These are phyloP conservation scores for Sphenopsis melanotis DNA, from an alignment of 2,797 vertebrate genomes.

Conservation along the genomic window DNA sequence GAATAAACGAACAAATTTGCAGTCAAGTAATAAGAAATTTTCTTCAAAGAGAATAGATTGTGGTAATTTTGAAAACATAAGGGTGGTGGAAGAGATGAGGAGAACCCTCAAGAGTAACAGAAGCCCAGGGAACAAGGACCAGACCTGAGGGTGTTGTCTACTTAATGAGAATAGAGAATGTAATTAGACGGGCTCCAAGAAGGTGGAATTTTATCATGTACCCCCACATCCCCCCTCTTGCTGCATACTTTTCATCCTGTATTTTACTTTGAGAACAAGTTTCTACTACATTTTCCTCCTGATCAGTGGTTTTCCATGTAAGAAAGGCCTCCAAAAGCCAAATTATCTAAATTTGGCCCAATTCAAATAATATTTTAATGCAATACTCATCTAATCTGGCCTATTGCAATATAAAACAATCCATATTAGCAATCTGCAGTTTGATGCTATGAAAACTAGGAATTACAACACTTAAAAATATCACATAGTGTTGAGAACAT, in stretches of 20 bases:
- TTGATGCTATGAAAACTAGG: neutral
- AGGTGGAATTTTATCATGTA: neutral
- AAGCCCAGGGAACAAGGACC: neutral
- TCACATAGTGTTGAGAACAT: neutral
- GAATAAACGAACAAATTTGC: neutral
- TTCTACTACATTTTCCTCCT: neutral
- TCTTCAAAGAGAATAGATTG: neutral
- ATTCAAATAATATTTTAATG: neutral
- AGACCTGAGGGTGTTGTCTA: neutral
- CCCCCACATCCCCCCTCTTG: accelerated
- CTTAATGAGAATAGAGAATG: neutral
- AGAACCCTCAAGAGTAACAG: neutral
- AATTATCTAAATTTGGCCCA: neutral
- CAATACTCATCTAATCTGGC: neutral
- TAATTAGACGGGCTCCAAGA: neutral
- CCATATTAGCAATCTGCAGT: neutral
- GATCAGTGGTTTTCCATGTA: neutral
- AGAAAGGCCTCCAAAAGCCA: neutral
- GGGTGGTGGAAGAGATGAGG: neutral
- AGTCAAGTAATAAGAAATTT: neutral
- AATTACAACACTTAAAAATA: neutral
- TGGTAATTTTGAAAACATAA: neutral
- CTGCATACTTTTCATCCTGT: neutral
- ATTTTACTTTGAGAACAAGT: neutral
- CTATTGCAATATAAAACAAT: neutral